phyloP scores from a whole-genome alignment of 2,113 vertebrate genomes.

The Macrotus californicus region DNA sequence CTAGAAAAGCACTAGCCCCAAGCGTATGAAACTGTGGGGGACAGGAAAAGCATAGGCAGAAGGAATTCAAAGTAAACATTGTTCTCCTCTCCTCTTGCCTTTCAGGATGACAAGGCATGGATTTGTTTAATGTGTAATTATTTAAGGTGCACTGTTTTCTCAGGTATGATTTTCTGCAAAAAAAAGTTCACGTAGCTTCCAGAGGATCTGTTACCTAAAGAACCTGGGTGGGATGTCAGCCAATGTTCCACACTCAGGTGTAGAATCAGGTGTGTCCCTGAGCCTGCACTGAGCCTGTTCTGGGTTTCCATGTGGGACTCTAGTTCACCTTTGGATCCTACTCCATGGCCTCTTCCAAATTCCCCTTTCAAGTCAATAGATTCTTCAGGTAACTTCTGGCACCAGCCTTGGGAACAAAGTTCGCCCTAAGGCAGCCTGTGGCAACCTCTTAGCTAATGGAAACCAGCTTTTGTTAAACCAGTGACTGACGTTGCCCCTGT shows the following conservation, averaged over 20 bases:
- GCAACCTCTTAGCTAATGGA: not conserved
- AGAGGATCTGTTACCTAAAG: not conserved
- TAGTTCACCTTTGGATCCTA: not conserved
- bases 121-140: not conserved
- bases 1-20: not conserved
- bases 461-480: not conserved
- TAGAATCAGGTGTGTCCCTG: not conserved
- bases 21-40: not conserved
- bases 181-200: not conserved
- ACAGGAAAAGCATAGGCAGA: not conserved
- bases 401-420: not conserved
- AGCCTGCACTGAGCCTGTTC: not conserved
- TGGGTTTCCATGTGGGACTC: not conserved
- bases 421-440: not conserved
- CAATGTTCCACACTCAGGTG: not conserved
- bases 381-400: not conserved
- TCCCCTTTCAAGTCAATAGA: not conserved
- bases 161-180: not conserved
- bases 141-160: not conserved
- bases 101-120: not conserved
- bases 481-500: too few relatives aligned
- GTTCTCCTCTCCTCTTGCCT: too few relatives aligned
- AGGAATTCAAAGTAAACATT: not conserved
- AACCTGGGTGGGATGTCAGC: not conserved
- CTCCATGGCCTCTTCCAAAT: not conserved